A percentile compares a stretch with the other conserved stretches of the same genome.
phyloP scores from a whole-genome alignment of 2,888 invertebrate species.

The Lasioglossum leucozonium region DNA sequence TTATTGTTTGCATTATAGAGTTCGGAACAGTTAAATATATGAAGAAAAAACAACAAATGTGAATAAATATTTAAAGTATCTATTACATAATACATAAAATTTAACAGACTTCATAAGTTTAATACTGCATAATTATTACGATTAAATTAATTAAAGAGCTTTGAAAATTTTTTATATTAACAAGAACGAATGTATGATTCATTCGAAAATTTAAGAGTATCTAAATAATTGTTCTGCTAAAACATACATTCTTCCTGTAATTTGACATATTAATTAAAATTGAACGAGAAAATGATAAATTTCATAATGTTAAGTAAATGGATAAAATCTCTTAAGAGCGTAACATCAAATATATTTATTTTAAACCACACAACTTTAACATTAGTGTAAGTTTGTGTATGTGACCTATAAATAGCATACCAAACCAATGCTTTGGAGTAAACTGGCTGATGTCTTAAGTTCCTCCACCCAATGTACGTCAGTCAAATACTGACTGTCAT shows the following conservation, averaged over 20 bases:
- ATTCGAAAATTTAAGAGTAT: neutral
- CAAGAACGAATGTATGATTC: neutral
- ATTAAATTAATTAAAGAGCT: neutral
- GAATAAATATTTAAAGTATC: neutral
- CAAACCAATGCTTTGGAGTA: constrained; percentile 74
- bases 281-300: constrained; percentile 19
- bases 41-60: neutral
- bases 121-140: constrained; percentile 11
- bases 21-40: constrained; percentile 11
- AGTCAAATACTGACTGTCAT: constrained; percentile 83
- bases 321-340: constrained; percentile 35
- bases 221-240: neutral
- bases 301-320: constrained; percentile 29
- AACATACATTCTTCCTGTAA: constrained; percentile 22
- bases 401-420: constrained; percentile 77
- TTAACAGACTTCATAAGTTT: neutral
- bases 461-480: constrained; percentile 76
- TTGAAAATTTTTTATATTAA: neutral
- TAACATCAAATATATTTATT: constrained; percentile 57
- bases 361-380: constrained; percentile 67
- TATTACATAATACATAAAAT: constrained; percentile 5
- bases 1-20: constrained; percentile 34
- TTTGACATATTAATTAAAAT: constrained; percentile 7
- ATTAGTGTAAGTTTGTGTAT: constrained; percentile 75
- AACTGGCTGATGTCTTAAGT: constrained; percentile 79